Evolutionary conservation across 2,888 invertebrate species (phyloP).

Genomic region (Anagyrus pseudococci): DNA sequence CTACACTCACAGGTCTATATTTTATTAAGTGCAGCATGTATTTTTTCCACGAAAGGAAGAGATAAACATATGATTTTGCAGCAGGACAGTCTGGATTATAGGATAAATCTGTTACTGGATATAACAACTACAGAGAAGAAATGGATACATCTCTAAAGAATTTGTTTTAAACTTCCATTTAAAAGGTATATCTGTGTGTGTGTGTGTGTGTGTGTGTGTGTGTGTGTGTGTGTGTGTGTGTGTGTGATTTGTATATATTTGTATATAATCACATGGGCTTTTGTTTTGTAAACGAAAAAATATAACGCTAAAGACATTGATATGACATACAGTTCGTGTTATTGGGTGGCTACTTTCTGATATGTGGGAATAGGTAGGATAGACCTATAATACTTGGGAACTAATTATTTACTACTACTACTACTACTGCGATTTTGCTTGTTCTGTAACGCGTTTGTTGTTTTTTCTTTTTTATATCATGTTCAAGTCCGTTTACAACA

Average conservation of each 20-base stretch:
- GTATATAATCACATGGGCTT: slow-evolving; percentile 37
- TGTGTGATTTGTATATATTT: slow-evolving; percentile 29
- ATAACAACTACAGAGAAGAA: no score
- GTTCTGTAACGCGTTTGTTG: slow-evolving; percentile 35
- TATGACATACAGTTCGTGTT: slow-evolving; percentile 54
- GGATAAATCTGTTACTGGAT: no score
- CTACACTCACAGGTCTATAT: no score
- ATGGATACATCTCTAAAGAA: no score
- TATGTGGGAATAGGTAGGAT: slow-evolving; percentile 57
- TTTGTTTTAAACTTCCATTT: no score
- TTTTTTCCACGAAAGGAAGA: no score
- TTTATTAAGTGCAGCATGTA: no score
- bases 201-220: no score
- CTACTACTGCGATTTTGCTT: slow-evolving; percentile 50
- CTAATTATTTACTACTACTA: slow-evolving; percentile 46
- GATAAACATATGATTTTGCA: no score
- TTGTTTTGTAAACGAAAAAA: slow-evolving; percentile 32
- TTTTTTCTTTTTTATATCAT: not conserved
- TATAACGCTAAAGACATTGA: slow-evolving; percentile 55
- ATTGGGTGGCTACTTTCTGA: slow-evolving; percentile 58
- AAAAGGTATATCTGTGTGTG: no score
- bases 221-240: slow-evolving; percentile 1
- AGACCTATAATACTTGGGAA: slow-evolving; percentile 59
- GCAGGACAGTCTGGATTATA: no score
- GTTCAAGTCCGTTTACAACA: no score